phyloP scores from a whole-genome alignment of 2,113 vertebrate species.

The Cinclus mexicanus region DNA sequence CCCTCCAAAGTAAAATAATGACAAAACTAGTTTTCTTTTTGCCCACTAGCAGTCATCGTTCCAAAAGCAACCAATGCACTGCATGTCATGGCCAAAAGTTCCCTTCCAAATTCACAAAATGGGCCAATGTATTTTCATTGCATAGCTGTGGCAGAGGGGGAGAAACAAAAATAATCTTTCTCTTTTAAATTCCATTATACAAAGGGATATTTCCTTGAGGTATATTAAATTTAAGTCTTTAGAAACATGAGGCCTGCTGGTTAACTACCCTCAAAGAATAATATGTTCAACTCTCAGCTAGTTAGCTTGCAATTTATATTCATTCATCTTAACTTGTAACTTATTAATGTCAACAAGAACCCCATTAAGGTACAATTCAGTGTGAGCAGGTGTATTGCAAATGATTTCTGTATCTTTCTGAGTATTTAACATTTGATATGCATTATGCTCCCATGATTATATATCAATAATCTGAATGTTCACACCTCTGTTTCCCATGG shows the following conservation, averaged over 20 bases:
- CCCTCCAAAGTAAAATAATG: background rate
- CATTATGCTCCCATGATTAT: background rate
- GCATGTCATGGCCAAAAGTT: background rate
- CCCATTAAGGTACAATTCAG: background rate
- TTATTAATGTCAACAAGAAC: slow-evolving; percentile 43
- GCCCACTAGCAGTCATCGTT: background rate
- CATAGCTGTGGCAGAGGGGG: background rate
- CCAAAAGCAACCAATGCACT: background rate
- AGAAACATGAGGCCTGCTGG: background rate
- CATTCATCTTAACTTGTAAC: slow-evolving; percentile 21
- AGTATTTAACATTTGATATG: background rate
- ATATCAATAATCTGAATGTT: slow-evolving; percentile 28
- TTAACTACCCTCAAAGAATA: slow-evolving; percentile 11
- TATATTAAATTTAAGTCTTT: background rate
- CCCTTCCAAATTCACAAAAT: background rate
- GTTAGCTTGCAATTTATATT: background rate
- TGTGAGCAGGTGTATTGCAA: background rate
- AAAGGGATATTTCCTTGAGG: background rate
- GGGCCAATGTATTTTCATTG: background rate
- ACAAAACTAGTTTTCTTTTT: background rate
- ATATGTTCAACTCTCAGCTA: background rate
- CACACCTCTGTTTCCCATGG: background rate
- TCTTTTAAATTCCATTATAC: background rate
- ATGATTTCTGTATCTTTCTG: slow-evolving; percentile 11
- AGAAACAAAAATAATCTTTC: background rate